Base-by-base conservation (phyloP, 2,797 vertebrate species). In the Fistularia tabacaria region DNA sequence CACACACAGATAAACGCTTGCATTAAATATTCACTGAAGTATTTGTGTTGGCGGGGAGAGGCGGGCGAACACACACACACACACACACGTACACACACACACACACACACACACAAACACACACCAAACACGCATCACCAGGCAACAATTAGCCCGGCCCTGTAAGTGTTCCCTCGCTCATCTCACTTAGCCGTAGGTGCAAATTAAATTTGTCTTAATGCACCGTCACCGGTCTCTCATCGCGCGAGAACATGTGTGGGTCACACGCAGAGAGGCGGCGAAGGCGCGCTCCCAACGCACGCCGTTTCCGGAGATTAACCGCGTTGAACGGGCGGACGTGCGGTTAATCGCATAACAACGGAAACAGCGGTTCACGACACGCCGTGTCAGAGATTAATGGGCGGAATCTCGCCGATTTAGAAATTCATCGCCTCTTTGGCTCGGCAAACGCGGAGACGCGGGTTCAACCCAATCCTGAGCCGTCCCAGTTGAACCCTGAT, bases 11-110 rank as follows among this genome's bases (percentile, higher is more conserved):
- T 81, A 85, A 83, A 85, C 80, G 76, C 54, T 10, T 62, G 71
- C 79, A 83, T 82, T 79, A 81, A 85, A 83, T 84, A 86, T 84
- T 81, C 83, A 81, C 82, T 77, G 77, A 81, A 81, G 72, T 82
- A 81, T 82, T 86, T 84, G 73, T 59, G 73, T 77, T 86, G 80
- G 81, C 82, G 77, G 59, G 43, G 72, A 74, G 67, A 46, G 25
- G 25, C 25, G 5, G 5, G 25, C 49, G n/a, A n/a, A n/a, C 63
- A n/a, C 51, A 45, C 68, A 71, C 46, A 54, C 42, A 13, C 46
- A 39, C 55, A 25, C 15, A 45, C 64, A 62, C 57, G 66, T 41
- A 36, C 57, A 65, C 63, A 61, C 70, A 48, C 46, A 74, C 51
- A 40, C 46, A 54, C 38, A 53, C 49, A 49, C 46, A 53, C 10